Evolutionary conservation across 2,797 vertebrate species (phyloP).

Genomic region (Notamacropus eugenii): DNA sequence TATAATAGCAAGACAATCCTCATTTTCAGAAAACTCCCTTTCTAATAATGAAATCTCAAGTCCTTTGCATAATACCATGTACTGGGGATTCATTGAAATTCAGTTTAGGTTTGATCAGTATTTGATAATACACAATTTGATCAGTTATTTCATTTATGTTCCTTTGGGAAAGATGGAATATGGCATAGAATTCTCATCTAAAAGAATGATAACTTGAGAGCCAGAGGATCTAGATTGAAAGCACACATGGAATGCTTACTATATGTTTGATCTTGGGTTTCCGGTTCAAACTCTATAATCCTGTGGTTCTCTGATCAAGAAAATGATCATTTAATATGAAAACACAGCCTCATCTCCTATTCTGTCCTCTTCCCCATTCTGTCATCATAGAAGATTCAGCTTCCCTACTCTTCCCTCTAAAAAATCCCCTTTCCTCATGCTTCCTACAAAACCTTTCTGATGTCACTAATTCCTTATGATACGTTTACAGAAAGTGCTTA

Average conservation of each 20-base stretch:
- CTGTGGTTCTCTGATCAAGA: not conserved
- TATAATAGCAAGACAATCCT: not conserved
- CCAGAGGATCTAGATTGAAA: not conserved
- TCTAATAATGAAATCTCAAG: not conserved
- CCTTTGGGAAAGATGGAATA: not conserved
- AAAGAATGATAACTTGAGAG: not conserved
- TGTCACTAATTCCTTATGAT: not conserved
- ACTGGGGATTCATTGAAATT: conserved; percentile 33
- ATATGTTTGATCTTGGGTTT: not conserved
- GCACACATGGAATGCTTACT: not conserved
- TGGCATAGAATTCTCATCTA: not conserved
- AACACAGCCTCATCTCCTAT: not conserved
- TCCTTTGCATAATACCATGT: not conserved
- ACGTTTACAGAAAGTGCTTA: not conserved
- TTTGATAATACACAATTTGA: not conserved
- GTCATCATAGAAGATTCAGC: not conserved
- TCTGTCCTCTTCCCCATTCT: not conserved
- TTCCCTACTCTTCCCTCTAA: not conserved
- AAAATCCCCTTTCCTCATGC: not conserved
- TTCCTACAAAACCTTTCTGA: not conserved
- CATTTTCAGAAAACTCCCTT: not conserved
- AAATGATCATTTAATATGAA: not conserved
- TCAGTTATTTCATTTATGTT: not conserved
- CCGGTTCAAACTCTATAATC: not conserved
- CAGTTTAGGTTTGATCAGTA: conserved; percentile 22